These are phyloP conservation scores for Phainopepla nitens DNA, from an alignment of 2,113 vertebrate genomes.

Conservation along the genomic window DNA sequence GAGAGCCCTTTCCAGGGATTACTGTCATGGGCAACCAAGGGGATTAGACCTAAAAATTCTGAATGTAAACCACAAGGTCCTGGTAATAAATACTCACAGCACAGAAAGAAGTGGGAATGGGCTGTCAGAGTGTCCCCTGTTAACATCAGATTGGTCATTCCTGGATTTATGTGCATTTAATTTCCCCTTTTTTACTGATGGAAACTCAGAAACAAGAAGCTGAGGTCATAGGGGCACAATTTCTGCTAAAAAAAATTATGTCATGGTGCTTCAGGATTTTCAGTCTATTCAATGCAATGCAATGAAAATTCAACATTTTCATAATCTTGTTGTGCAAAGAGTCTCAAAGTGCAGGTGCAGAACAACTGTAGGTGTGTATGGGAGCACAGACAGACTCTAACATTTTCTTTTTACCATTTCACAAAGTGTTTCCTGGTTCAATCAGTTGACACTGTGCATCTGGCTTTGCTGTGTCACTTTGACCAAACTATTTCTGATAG, in stretches of 20 bases:
- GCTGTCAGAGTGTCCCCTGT: background rate
- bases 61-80: background rate
- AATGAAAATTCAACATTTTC: background rate
- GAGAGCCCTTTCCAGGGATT: background rate
- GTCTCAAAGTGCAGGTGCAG: background rate
- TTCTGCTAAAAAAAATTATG: background rate
- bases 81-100: background rate
- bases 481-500: background rate
- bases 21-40: background rate
- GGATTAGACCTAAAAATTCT: background rate
- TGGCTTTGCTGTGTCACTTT: background rate
- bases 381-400: background rate
- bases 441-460: background rate
- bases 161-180: background rate
- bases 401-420: background rate
- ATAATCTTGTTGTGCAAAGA: background rate
- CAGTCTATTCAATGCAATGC: background rate
- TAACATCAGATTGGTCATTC: background rate
- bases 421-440: background rate
- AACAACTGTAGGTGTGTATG: no score
- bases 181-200: background rate
- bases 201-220: background rate
- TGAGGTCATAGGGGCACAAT: background rate
- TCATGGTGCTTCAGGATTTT: background rate
- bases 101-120: background rate